phyloP scores from a whole-genome alignment of 2,797 vertebrate species.

The Sebastes goodei region DNA sequence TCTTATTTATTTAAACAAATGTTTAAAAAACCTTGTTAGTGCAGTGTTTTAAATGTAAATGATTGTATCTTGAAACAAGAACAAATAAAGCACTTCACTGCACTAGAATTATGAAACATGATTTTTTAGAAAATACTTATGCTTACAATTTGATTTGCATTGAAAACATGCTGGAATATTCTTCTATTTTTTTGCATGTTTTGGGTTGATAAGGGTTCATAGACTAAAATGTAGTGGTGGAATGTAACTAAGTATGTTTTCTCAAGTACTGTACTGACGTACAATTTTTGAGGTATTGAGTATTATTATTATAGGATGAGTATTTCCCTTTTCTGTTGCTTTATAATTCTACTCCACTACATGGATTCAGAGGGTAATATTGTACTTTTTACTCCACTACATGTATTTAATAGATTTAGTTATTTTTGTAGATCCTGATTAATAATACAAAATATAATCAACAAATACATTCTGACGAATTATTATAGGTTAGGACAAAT shows the following conservation, averaged over 20 bases:
- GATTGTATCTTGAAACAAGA: neutral
- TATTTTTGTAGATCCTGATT: neutral
- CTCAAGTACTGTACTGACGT: neutral
- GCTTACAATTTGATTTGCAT: neutral
- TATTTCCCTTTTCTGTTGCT: neutral
- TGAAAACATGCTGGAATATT: neutral
- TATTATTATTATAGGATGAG: neutral
- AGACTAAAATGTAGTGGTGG: neutral
- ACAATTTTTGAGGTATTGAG: neutral
- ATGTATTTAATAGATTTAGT: neutral
- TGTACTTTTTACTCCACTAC: neutral
- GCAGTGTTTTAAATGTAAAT: neutral
- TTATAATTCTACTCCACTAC: neutral
- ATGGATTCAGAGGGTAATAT: neutral
- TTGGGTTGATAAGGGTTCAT: neutral
- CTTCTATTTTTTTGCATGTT: too few species aligned
- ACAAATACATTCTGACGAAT: neutral
- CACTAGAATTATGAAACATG: neutral
- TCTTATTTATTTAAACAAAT: neutral
- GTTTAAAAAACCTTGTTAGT: neutral
- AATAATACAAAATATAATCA: too few species aligned
- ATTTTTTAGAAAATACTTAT: neutral
- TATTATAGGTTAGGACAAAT: neutral
- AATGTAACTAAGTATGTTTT: too few species aligned
- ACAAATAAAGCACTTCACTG: neutral